These are phyloP conservation scores for Vulpes ferrilata DNA, from an alignment of 2,113 vertebrate species.

Conservation along the genomic window DNA sequence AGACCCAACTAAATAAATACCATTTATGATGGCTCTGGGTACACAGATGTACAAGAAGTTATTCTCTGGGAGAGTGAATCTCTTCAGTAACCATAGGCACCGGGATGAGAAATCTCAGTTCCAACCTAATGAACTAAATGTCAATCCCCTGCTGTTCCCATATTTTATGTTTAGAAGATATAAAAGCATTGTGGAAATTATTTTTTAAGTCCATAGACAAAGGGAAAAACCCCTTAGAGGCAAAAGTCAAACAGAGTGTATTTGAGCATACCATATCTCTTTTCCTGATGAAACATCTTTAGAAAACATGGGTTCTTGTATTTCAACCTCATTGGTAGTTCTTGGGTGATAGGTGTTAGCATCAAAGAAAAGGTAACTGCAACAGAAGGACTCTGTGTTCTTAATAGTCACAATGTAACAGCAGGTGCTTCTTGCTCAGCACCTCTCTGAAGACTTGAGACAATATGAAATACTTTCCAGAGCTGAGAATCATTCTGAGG, in stretches of 20 bases:
- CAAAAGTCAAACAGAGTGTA: conserved; percentile 35
- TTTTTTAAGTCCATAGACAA: neutral
- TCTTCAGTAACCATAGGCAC: neutral
- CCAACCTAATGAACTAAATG: conserved; percentile 47
- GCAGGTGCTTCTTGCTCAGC: neutral
- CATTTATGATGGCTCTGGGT: neutral
- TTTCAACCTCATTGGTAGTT: neutral
- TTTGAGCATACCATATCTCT: neutral
- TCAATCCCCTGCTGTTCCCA: neutral
- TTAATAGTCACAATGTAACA: neutral
- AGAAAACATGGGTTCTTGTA: conserved; percentile 2
- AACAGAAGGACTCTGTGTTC: neutral
- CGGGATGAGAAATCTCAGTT: conserved; percentile 1
- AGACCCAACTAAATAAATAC: neutral
- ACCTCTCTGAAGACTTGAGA: neutral
- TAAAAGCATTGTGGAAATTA: conserved; percentile 44
- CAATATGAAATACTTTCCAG: neutral
- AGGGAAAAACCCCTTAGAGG: neutral
- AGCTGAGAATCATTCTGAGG: neutral
- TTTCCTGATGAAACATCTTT: neutral
- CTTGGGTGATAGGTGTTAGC: conserved; percentile 34
- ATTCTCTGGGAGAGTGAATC: neutral
- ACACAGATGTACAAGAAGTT: neutral
- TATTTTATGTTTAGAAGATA: conserved; percentile 48
- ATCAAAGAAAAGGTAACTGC: neutral